These are phyloP conservation scores for Telmatherina bonti DNA, from an alignment of 2,797 vertebrate genomes.

Conservation along the genomic window DNA sequence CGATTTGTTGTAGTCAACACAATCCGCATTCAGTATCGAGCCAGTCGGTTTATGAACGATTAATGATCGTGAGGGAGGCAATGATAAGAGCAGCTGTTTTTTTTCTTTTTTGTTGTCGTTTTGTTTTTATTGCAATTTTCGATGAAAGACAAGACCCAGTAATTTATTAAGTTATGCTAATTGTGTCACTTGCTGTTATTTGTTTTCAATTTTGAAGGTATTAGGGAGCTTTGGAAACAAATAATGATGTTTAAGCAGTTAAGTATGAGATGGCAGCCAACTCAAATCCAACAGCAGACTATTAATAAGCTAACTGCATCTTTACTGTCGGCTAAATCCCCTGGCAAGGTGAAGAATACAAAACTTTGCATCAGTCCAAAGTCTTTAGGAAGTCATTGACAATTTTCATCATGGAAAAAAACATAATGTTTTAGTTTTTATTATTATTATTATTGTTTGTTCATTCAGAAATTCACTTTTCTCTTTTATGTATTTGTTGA, in stretches of 20 bases:
- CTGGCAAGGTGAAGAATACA: background rate
- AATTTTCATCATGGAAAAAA: background rate
- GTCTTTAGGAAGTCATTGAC: background rate
- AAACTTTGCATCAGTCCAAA: background rate
- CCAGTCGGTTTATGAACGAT: conserved; percentile 2
- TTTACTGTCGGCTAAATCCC: background rate
- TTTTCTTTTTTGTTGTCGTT: background rate
- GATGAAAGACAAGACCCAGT: background rate
- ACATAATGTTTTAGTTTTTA: no score
- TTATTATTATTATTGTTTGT: no score
- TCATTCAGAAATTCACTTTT: no score
- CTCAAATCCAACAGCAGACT: background rate
- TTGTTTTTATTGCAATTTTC: background rate
- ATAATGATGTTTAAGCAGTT: no score
- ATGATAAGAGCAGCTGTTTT: background rate
- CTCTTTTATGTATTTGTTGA: no score
- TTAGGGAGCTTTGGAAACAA: background rate
- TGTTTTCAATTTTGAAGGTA: background rate
- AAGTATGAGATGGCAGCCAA: background rate
- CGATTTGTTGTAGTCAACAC: conserved; percentile 41
- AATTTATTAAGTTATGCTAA: background rate
- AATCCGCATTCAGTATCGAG: background rate
- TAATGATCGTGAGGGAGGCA: conserved; percentile 3
- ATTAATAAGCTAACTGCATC: background rate
- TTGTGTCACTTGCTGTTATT: background rate